Evolutionary conservation across 2,888 invertebrate species (phyloP).

Genomic region (Metalampra italica): DNA sequence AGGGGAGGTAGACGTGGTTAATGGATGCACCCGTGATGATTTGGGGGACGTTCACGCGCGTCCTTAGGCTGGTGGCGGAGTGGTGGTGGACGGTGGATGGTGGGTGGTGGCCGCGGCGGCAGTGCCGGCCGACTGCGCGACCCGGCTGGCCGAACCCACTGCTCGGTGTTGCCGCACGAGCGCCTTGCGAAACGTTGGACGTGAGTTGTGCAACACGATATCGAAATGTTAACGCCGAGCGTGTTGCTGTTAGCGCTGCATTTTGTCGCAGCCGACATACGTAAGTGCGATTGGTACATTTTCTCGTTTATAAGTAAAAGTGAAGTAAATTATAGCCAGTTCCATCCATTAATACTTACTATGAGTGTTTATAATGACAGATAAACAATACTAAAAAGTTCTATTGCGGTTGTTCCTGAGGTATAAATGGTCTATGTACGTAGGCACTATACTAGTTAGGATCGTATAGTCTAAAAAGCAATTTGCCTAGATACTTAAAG

Average conservation of each 20-base stretch:
- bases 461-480: too few species aligned
- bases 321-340: background rate
- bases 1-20: too few species aligned
- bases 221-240: constrained; percentile 50
- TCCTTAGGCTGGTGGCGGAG: constrained; percentile 31
- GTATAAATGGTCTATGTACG: too few species aligned
- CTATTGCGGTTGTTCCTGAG: too few species aligned
- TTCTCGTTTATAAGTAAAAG: constrained; percentile 1
- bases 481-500: too few species aligned
- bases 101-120: constrained; percentile 25
- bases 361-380: too few species aligned
- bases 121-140: constrained; percentile 63
- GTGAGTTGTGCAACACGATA: constrained; percentile 42
- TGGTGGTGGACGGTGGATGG: constrained; percentile 34
- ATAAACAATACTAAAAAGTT: too few species aligned
- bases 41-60: constrained; percentile 42
- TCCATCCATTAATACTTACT: too few species aligned
- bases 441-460: too few species aligned
- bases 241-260: constrained; percentile 54
- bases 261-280: constrained; percentile 61
- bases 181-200: constrained; percentile 35
- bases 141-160: constrained; percentile 56
- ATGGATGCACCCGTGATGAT: too few species aligned
- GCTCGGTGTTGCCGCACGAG: constrained; percentile 27
- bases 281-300: constrained; percentile 41